A percentile compares a stretch with the other conserved stretches of the same genome.
Evolutionary conservation across 2,113 vertebrate genomes (phyloP).

Genomic region (Genyomyrus donnyi): DNA sequence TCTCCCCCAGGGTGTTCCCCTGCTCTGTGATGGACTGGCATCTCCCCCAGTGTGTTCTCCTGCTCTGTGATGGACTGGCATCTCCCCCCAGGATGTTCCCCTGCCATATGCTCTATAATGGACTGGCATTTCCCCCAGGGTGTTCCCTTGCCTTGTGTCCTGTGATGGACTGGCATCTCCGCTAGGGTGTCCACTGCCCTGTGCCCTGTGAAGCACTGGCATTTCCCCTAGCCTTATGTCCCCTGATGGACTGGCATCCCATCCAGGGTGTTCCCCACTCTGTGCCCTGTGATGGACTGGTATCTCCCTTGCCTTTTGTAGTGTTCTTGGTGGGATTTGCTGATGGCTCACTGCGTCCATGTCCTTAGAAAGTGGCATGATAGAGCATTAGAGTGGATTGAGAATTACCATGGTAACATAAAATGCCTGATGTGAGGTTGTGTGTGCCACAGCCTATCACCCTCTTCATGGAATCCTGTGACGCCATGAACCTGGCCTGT

Average conservation of each 20-base stretch:
- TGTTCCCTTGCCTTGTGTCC: not conserved
- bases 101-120: not conserved
- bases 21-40: too few species aligned
- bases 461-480: slow-evolving; percentile 90
- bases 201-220: too few species aligned
- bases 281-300: not conserved
- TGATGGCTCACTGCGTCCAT: not conserved
- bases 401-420: not conserved
- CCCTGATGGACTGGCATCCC: not conserved
- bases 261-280: not conserved
- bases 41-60: too few species aligned
- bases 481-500: slow-evolving; percentile 97
- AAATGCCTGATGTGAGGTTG: slow-evolving; percentile 14
- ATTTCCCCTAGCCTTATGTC: not conserved
- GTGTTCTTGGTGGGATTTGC: not conserved
- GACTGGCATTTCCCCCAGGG: not conserved
- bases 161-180: not conserved
- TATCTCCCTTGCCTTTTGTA: not conserved
- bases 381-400: not conserved
- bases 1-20: too few species aligned
- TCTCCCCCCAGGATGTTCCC: too few species aligned
- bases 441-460: slow-evolving; percentile 80
- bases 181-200: too few species aligned
- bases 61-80: too few species aligned
- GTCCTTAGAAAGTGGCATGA: not conserved